Base-by-base conservation (phyloP, 2,888 invertebrate species). In the Drosophila prostipennis region DNA sequence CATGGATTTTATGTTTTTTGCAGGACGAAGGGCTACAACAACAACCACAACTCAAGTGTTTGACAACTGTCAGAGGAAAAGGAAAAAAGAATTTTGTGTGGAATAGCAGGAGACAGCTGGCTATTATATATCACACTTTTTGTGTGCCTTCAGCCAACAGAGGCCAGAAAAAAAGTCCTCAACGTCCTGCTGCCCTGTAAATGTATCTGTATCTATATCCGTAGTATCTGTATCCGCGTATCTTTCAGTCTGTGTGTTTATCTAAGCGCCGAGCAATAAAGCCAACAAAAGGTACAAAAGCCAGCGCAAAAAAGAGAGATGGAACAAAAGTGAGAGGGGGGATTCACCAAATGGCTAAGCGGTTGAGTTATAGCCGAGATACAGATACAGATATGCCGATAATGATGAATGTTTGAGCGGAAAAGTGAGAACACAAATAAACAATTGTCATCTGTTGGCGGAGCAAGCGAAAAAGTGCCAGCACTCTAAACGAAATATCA, bases 41-140 rank as follows among this genome's bases (percentile, higher is more conserved):
- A 26, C 26, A 26, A 6, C 26, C 8, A n/a, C 53, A 54, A 65
- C 64, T 65, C 64, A 55, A 71, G 72, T 72, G 72, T 34, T 54
- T 72, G 70, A 72, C 72, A 71, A 71, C 48, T 60, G 46, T 55
- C 19, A 26, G 10, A 39, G n/a, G 40, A 32, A 29, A 32, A 26
- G 26, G 26, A 26, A 49, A 43, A 64, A 48, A 13, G 29, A 34
- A 34, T 34, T 11, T 6, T 13, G 29, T 36, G 36, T 32, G 54
- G 49, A 32, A 40, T 13, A 19, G 39, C 40, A 43, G 39, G 26
- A 45, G 72, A 51, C 39, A 61, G 63, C 72, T 42, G 61, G 71
- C 72, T 70, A 71, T 70, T 61, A 70, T 69, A 61, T 71, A 71
- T 70, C 60, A 70, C 60, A 71, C 67, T 72, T 53, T 61, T 53